These are phyloP conservation scores for Pituophis catenifer DNA, from an alignment of 2,113 vertebrate species.

Conservation along the genomic window DNA sequence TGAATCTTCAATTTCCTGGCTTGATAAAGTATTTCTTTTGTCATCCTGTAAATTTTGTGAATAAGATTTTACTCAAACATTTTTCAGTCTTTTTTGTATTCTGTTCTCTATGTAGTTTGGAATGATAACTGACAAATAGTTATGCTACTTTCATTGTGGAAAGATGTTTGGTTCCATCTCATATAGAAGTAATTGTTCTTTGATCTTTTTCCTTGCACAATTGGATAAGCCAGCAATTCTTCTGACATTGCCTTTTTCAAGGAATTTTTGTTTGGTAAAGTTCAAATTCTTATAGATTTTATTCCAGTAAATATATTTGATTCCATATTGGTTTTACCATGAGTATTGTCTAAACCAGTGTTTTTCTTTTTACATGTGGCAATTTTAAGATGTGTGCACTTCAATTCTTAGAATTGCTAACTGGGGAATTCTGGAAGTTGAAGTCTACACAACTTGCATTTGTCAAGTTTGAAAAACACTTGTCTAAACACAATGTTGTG, in stretches of 20 bases:
- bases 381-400: background rate
- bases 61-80: background rate
- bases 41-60: background rate
- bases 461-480: background rate
- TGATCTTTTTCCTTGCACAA: background rate
- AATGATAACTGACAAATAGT: background rate
- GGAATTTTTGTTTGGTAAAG: background rate
- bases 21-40: background rate
- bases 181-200: background rate
- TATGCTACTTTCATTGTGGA: background rate
- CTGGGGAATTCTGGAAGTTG: background rate
- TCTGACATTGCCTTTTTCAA: background rate
- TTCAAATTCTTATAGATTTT: background rate
- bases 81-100: background rate
- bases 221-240: background rate
- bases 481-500: background rate
- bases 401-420: background rate
- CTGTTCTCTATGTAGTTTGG: background rate
- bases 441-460: background rate
- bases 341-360: background rate
- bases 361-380: background rate
- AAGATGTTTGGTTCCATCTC: background rate
- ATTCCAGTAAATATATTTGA: background rate
- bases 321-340: background rate
- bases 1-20: background rate